Evolutionary conservation across 2,888 invertebrate genomes (phyloP), one percentile per base, ranked within the genome.

Genomic region (Agonopterix alstromeriana): DNA sequence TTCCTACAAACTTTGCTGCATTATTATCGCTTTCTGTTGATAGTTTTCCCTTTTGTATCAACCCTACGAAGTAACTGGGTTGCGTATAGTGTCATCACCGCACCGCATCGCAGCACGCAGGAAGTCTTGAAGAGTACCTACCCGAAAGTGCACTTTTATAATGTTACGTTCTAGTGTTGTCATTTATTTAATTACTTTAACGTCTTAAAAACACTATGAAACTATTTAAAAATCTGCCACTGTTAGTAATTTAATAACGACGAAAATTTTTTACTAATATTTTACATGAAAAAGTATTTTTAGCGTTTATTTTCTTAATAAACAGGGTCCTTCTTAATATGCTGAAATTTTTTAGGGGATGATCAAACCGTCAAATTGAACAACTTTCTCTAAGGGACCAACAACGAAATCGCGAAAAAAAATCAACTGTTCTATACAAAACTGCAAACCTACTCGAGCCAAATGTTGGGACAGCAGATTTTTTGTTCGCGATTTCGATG

Each of bases 51-150:
- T 17, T 17, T 27, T 27, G 12, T 56, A 58, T 0, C 67, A 73
- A 46, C 70, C 76, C 73, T 77, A 7, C 0, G 7, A 27, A 27
- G 50, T 67, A 74, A 73, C 73, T 69, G 70, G 71, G 75, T 70
- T 74, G 70, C 65, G 66, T 67, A 65, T 63, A 70, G 70, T 73
- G 71, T 70, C 71, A 73, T 65, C 58, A 48, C 50, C 59, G 8
- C 11, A 8, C 8, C 11, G 8, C 11, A n/a, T 3, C 10, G 8
- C 10, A 11, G 8, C 42, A 38, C 64, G 58, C 48, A 75, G 77
- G 79, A 78, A 69, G 78, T 77, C 79, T 75, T 63, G 61, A 10
- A 71, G 67, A 67, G 70, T 38, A 9, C 42, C 11, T 59, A 58
- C 46, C 54, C 52, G 51, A 51, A 53, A 57, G 38, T 48, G 36